Evolutionary conservation across 2,113 vertebrate species (phyloP).

Genomic region (Pteronura brasiliensis): DNA sequence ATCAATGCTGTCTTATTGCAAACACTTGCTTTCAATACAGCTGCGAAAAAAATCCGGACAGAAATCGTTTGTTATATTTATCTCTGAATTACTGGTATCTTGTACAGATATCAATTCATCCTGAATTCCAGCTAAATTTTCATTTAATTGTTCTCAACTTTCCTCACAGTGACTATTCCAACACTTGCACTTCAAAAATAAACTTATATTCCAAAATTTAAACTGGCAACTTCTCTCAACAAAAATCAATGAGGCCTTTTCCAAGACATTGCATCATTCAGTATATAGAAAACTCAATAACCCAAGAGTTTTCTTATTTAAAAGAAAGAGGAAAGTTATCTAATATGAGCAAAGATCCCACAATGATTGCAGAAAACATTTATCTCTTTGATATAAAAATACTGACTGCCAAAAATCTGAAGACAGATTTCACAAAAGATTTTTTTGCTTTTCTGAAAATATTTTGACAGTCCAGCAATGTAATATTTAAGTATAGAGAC

Average conservation of each 20-base stretch:
- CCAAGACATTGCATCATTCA: not conserved
- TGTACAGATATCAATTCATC: constrained; percentile 27
- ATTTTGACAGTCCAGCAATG: constrained; percentile 5
- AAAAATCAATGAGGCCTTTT: constrained; percentile 51
- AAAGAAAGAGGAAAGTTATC: constrained; percentile 3
- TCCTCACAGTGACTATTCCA: constrained; percentile 38
- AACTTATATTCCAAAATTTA: constrained; percentile 22
- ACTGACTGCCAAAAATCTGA: constrained; percentile 18
- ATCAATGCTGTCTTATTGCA: constrained; percentile 33
- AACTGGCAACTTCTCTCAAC: not conserved
- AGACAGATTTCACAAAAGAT: constrained; percentile 1
- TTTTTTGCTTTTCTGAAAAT: constrained; percentile 17
- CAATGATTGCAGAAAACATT: not conserved
- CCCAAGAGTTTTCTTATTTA: not conserved
- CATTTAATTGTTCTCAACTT: constrained; percentile 3
- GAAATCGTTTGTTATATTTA: constrained; percentile 7
- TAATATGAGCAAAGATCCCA: not conserved
- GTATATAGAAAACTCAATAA: constrained; percentile 24
- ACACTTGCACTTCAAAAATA: constrained; percentile 5
- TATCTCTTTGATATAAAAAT: constrained; percentile 44
- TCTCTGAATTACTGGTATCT: constrained; percentile 15
- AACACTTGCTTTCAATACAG: constrained; percentile 31
- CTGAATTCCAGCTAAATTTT: not conserved
- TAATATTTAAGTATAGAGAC: not conserved
- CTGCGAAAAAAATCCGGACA: constrained; percentile 4